Evolutionary conservation across 2,797 vertebrate genomes (phyloP).

Genomic region (Florisuga fusca): DNA sequence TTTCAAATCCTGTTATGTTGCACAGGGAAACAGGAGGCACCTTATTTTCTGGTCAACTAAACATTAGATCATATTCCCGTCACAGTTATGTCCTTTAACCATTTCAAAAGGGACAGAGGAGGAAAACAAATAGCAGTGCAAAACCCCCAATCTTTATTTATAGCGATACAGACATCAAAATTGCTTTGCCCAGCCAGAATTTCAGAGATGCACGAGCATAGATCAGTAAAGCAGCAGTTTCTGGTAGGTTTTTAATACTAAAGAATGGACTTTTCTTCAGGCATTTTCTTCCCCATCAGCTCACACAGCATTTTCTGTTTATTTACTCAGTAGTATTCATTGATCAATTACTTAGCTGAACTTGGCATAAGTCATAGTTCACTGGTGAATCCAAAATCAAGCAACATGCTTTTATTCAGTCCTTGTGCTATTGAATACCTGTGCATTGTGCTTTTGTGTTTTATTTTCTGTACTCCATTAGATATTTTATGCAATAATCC

Average conservation of each 20-base stretch:
- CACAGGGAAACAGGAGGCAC: neutral
- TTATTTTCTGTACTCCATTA: neutral
- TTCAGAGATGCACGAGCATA: conserved; percentile 12
- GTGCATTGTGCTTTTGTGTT: neutral
- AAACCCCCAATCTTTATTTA: conserved; percentile 32
- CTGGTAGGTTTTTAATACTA: conserved; percentile 32
- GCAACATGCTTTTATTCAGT: neutral
- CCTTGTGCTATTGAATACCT: neutral
- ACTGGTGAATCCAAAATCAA: neutral
- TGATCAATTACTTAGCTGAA: conserved; percentile 50
- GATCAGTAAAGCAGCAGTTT: conserved; percentile 57
- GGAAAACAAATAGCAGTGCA: conserved; percentile 25
- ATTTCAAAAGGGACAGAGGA: neutral
- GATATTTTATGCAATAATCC: neutral
- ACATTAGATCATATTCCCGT: neutral
- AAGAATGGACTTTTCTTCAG: conserved; percentile 50
- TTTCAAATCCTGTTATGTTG: neutral
- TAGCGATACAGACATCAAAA: conserved; percentile 35
- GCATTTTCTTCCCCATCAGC: conserved; percentile 46
- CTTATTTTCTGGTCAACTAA: neutral
- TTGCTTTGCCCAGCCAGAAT: conserved; percentile 46
- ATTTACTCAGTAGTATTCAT: conserved; percentile 49
- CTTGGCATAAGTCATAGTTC: neutral
- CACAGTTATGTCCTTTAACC: neutral
- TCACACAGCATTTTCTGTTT: conserved; percentile 57